These are phyloP conservation scores for Pollachius pollachius DNA, from an alignment of 2,113 vertebrate species.

Conservation along the genomic window DNA sequence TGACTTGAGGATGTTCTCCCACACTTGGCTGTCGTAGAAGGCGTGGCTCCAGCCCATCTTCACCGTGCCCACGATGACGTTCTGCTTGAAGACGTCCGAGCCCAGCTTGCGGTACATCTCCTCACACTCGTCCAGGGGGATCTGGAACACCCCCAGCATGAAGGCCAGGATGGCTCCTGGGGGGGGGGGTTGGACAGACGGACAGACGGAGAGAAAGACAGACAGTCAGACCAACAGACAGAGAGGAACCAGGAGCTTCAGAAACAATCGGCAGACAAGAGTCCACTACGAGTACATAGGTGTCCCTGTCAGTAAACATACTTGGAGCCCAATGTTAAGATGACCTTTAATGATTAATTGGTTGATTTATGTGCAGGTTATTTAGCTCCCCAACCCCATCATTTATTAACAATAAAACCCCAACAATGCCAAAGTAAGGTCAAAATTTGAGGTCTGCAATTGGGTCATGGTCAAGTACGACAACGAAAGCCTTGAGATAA, in stretches of 20 bases:
- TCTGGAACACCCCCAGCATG: conserved; percentile 94
- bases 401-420: no score
- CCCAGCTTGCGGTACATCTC: conserved; percentile 91
- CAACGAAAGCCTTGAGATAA: no score
- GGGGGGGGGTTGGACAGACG: background rate
- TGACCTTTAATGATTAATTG: no score
- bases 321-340: background rate
- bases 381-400: no score
- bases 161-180: conserved; percentile 93
- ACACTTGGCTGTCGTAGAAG: conserved; percentile 94
- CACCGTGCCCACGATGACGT: conserved; percentile 92
- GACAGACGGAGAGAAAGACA: no score
- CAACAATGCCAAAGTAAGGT: no score
- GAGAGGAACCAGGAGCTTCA: no score
- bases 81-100: conserved; percentile 94
- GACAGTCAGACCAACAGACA: background rate
- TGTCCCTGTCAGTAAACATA: background rate
- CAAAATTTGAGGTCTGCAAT: no score
- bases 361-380: no score
- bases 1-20: conserved; percentile 96
- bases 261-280: no score
- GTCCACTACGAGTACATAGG: background rate
- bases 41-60: conserved; percentile 99
- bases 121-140: conserved; percentile 91
- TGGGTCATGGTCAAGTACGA: no score